Base-by-base conservation (phyloP, 2,888 invertebrate genomes). In the Azorinus chamasolen region DNA sequence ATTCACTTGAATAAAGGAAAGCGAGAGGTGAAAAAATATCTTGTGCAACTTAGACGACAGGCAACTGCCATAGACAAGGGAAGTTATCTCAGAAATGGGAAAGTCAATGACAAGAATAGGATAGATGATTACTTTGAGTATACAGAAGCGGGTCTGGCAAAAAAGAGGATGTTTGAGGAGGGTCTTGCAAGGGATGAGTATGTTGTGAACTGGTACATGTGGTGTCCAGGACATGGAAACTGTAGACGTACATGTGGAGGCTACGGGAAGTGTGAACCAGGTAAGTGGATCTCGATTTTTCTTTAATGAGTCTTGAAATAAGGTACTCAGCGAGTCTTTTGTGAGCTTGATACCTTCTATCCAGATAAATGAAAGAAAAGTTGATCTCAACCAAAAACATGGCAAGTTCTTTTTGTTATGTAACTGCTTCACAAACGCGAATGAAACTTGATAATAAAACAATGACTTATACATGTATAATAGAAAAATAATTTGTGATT, bases 161-260 rank as follows among this genome's bases (percentile, higher is more conserved):
- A 81, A 50, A 74, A 80, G 25, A 74, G 73, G 16, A 37, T 72
- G 46, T 83, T 91, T 25, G 80, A 83, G 25, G 65, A 78, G 25
- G 79, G 85, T 24, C 63, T 74, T 46, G 68, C 74, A 1, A 66
- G 88, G 41, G 90, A 91, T 75, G 90, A 89, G 69, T 89, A 88
- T 77, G 90, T 88, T 5, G 91, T 91, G 22, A 90, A 89, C 75
- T 90, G 90, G 90, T 90, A 91, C 76, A 74, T 91, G 83, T 91
- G 89, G 88, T 91, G 91, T 73, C 90, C 91, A 14, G 91, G 91
- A 10, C 85, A 85, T 65, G 89, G 90, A 10, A 91, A 91, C 80
- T 91, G 91, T 79, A 73, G 58, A 45, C 53, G 91, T n/a, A 85
- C 80, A 43, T 91, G 91, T 85, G 91, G 91, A 12, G 90, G 88